phyloP scores from a whole-genome alignment of 2,113 vertebrate species.

The Mormyrus lacerda region DNA sequence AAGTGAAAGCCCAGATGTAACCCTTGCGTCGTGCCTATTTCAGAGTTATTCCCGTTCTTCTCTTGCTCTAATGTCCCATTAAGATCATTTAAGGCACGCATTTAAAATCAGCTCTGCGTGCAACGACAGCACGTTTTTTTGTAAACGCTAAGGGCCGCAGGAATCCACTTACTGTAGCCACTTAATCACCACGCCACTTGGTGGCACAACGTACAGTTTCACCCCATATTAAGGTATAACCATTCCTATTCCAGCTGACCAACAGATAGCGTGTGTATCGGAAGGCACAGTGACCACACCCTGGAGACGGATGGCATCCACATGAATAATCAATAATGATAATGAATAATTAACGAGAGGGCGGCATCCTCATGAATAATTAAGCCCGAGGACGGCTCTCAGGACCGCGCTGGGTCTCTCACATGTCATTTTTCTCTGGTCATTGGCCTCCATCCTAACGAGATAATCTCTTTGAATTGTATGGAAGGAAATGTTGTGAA shows the following conservation, averaged over 20 bases:
- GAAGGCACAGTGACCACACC: not conserved
- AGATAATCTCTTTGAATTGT: constrained; percentile 24
- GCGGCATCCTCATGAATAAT: not conserved
- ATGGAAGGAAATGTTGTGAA: constrained; percentile 18
- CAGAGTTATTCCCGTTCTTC: not conserved
- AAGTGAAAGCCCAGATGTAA: not conserved
- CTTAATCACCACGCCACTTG: not conserved
- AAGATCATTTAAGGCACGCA: not conserved
- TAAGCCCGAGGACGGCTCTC: not conserved
- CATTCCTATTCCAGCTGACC: not conserved
- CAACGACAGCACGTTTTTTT: not conserved
- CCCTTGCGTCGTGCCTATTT: not conserved
- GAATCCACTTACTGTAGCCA: not conserved
- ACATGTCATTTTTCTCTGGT: not conserved
- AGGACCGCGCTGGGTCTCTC: not conserved
- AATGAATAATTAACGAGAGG: not conserved
- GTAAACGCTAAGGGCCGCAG: not conserved
- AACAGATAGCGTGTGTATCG: not conserved
- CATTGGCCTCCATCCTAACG: constrained; percentile 8
- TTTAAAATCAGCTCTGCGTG: not conserved
- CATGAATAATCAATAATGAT: not conserved
- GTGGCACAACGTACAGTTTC: not conserved
- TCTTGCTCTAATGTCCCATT: not conserved
- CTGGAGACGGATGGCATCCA: not conserved
- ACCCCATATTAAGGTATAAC: not conserved